phyloP scores from a whole-genome alignment of 2,888 invertebrate genomes.

The Agrochola litura region DNA sequence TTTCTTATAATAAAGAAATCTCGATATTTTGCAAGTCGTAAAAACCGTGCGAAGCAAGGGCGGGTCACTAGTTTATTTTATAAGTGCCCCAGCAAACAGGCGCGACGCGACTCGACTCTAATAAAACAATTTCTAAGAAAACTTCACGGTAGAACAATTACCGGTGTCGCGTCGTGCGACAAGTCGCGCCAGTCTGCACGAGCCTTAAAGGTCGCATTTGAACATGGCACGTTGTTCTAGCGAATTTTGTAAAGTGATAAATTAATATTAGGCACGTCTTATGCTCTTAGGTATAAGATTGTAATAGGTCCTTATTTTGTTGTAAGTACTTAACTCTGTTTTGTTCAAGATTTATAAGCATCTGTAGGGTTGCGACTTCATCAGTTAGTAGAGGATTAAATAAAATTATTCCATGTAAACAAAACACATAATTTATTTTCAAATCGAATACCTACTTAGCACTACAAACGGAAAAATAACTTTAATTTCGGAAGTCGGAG shows the following conservation, averaged over 20 bases:
- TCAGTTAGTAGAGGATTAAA: neutral
- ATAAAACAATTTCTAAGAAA: too few relatives aligned
- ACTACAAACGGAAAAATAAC: too few relatives aligned
- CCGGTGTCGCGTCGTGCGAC: too few relatives aligned
- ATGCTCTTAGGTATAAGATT: neutral
- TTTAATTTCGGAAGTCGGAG: too few relatives aligned
- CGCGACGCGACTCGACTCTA: too few relatives aligned
- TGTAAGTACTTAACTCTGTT: slow-evolving; percentile 6
- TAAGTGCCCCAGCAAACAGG: slow-evolving; percentile 11
- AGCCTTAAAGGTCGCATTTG: slow-evolving; percentile 68
- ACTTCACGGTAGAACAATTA: too few relatives aligned
- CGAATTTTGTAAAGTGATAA: slow-evolving; percentile 29
- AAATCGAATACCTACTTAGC: neutral
- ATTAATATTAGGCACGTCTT: slow-evolving; percentile 24
- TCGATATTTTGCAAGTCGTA: neutral
- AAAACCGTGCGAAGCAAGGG: neutral
- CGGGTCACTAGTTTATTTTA: slow-evolving; percentile 71
- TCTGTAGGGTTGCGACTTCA: slow-evolving; percentile 24
- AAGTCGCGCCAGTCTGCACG: too few relatives aligned
- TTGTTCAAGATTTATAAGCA: slow-evolving; percentile 25
- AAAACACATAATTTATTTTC: neutral
- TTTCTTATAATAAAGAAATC: neutral
- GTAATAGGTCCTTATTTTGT: slow-evolving; percentile 9
- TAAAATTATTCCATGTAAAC: neutral
- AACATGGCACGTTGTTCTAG: slow-evolving; percentile 34